Evolutionary conservation across 1,140 invertebrate species (phyloP).

Genomic region (Papilio glaucus): DNA sequence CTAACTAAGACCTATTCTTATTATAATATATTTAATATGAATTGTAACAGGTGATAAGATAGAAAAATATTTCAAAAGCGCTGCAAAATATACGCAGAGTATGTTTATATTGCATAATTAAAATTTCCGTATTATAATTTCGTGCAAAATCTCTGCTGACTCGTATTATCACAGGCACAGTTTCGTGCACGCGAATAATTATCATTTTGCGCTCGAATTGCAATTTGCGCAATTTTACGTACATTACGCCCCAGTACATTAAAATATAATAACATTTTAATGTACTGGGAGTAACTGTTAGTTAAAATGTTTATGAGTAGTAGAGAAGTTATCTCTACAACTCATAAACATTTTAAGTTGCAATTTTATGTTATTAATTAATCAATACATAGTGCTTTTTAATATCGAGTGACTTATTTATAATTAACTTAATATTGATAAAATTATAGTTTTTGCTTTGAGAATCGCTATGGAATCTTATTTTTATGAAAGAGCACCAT

Average conservation of each 20-base stretch:
- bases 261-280: neutral
- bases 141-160: slow-evolving; percentile 11
- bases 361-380: no score
- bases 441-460: no score
- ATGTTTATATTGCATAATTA: slow-evolving; percentile 19
- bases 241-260: neutral
- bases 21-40: neutral
- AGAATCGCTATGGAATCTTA: no score
- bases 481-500: no score
- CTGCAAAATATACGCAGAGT: slow-evolving; percentile 1
- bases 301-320: neutral
- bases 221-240: slow-evolving; percentile 2
- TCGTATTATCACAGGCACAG: slow-evolving; percentile 19
- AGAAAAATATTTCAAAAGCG: slow-evolving; percentile 5
- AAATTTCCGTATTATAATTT: slow-evolving; percentile 24
- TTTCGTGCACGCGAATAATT: slow-evolving; percentile 20
- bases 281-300: neutral
- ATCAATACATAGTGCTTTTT: no score
- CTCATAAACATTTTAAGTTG: no score
- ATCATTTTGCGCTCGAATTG: slow-evolving; percentile 14
- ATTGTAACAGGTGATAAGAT: neutral
- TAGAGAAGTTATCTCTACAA: no score
- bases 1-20: no score
- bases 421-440: no score
- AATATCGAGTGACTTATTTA: no score